Conservation (phyloP, 2,113 vertebrate species). For the Oceanodroma tethys region DNA sequence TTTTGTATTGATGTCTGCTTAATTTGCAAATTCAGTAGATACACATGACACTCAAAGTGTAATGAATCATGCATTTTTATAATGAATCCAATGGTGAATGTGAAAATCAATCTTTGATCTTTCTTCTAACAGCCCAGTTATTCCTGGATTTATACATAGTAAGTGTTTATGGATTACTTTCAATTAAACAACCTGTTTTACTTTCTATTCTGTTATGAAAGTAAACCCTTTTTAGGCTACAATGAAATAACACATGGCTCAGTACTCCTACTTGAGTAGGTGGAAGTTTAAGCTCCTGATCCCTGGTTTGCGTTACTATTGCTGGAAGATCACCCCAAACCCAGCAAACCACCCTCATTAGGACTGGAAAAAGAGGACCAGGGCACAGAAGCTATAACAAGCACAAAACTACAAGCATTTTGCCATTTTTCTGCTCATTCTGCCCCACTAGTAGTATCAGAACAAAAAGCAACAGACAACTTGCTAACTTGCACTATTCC, state of each 20-base stretch:
- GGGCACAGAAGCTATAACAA: background rate
- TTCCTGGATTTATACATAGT: constrained; percentile 1
- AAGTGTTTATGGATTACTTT: constrained; percentile 20
- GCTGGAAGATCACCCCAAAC: background rate
- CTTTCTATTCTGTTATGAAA: background rate
- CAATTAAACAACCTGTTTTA: constrained; percentile 2
- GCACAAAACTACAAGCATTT: background rate
- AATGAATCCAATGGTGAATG: background rate
- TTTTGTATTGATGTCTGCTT: background rate
- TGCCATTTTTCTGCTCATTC: background rate
- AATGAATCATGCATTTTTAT: constrained; percentile 44
- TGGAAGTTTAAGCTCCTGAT: background rate
- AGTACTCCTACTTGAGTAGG: background rate
- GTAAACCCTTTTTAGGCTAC: background rate
- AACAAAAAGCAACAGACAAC: background rate
- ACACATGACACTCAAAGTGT: background rate
- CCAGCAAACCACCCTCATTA: background rate
- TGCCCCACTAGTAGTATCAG: background rate
- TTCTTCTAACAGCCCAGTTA: constrained; percentile 19
- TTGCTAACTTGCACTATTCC: background rate
- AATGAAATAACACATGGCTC: background rate
- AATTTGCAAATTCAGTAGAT: constrained; percentile 28
- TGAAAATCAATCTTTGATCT: constrained; percentile 47
- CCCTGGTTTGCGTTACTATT: background rate
- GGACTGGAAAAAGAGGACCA: background rate